Evolutionary conservation across 1,140 invertebrate genomes (phyloP).

Genomic region (Temnothorax nylanderi): DNA sequence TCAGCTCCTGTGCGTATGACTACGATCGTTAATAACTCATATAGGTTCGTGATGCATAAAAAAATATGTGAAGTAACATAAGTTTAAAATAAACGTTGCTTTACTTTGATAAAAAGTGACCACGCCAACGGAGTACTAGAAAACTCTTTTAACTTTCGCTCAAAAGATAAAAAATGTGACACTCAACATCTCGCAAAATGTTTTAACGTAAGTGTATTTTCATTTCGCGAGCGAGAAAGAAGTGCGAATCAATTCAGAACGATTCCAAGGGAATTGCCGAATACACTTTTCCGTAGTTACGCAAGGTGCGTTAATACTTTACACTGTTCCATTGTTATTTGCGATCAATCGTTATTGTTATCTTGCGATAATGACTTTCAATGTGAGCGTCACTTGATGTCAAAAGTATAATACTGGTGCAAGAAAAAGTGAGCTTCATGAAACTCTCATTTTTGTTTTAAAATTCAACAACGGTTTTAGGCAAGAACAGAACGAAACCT

Average conservation of each 20-base stretch:
- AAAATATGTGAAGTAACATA: neutral
- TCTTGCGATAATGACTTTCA: neutral
- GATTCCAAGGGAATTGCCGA: slow-evolving; percentile 20
- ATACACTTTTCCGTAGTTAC: slow-evolving; percentile 13
- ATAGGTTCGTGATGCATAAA: slow-evolving; percentile 2
- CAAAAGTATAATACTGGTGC: neutral
- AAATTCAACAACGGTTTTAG: neutral
- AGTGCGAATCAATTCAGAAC: slow-evolving; percentile 9
- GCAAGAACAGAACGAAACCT: neutral
- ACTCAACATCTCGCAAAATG: neutral
- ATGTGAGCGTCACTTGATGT: neutral
- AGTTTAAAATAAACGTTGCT: neutral
- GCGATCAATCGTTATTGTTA: slow-evolving; percentile 27
- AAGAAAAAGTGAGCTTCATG: neutral
- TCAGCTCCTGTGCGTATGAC: neutral
- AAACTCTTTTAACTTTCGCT: neutral
- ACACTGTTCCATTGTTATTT: slow-evolving; percentile 23
- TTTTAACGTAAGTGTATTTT: neutral
- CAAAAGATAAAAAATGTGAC: neutral
- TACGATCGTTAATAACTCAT: slow-evolving; percentile 10
- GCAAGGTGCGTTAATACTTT: slow-evolving; percentile 46
- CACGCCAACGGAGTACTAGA: neutral
- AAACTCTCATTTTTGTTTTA: neutral
- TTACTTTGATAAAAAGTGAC: slow-evolving; percentile 13
- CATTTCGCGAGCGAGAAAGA: neutral